Base-by-base conservation (phyloP, 2,888 invertebrate species). In the Punctoribates punctum region DNA sequence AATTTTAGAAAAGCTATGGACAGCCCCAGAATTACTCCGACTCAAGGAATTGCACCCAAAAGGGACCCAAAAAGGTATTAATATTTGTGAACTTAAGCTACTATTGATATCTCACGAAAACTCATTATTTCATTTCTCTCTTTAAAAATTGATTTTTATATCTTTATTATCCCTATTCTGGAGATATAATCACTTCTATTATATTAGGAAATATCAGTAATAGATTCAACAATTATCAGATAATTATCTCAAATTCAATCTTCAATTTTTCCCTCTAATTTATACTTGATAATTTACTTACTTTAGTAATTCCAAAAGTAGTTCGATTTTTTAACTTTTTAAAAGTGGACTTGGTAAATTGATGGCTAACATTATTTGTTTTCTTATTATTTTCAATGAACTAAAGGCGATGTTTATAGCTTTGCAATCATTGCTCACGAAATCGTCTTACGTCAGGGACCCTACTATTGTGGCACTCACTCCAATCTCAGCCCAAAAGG, bases 391-490 rank as follows among this genome's bases (percentile, higher is more conserved):
- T n/a, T 23, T 62, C 20, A 51, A 51, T 54, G 20, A 29, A 25
- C 27, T 29, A 38, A 11, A 75, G 75, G 75, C 23, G 96, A 96
- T 82, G 91, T 96, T n/a, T 96, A 96, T 84, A 94, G 95, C 60
- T 96, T 96, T 83, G 94, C 90, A 17, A 82, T 85, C 74, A 84
- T 85, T 57, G 79, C 84, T 13, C 85, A 85, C 83, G 96, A 96
- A 85, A 95, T 96, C 81, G 89, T 92, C 77, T 89, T 90, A 80
- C 86, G 96, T 74, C 91, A 93, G 84, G 96, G 96, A 34, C 91
- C 91, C 0, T 96, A 94, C 83, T 93, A 90, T 86, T 86, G 93
- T 73, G 90, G 78, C 42, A 15, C 38, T 27, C 72, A 78, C 23
- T 62, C n/a, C 29, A 76, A 76, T 23, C 75, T 78, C 0, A 77